These are phyloP conservation scores for Leptinotarsa rubiginosa DNA, from an alignment of 2,888 invertebrate genomes.

Conservation along the genomic window DNA sequence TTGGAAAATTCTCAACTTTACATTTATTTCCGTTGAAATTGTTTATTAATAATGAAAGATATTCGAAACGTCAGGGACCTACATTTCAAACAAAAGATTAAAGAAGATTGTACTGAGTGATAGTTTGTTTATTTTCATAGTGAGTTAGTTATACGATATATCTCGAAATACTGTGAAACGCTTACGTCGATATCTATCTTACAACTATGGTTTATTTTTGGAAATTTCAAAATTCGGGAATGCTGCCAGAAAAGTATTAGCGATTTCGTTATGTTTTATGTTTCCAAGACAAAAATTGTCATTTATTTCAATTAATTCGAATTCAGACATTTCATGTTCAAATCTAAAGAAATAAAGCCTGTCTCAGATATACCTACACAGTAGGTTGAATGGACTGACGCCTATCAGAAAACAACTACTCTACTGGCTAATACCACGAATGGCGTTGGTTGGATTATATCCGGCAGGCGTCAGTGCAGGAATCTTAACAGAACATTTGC, in stretches of 20 bases:
- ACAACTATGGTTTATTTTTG: neutral
- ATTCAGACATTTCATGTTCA: too few species aligned
- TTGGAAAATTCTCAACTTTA: neutral
- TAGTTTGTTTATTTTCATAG: constrained; percentile 5
- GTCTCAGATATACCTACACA: too few species aligned
- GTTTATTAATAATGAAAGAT: neutral
- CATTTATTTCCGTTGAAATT: constrained; percentile 2
- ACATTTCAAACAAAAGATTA: constrained; percentile 6
- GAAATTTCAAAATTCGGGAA: neutral
- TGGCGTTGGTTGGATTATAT: too few species aligned
- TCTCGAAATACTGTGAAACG: neutral
- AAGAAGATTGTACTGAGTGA: constrained; percentile 4
- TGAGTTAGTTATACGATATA: neutral
- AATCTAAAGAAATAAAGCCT: too few species aligned
- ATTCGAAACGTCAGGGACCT: neutral
- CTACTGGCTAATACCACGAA: too few species aligned
- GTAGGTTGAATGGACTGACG: too few species aligned
- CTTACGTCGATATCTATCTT: neutral
- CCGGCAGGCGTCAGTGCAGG: too few species aligned
- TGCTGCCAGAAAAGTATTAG: neutral
- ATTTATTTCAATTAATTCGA: neutral
- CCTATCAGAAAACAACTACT: too few species aligned
- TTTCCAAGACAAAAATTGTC: neutral
- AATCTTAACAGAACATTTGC: too few species aligned
- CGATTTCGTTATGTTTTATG: neutral